phyloP scores from a whole-genome alignment of 2,888 invertebrate species.

The Cerastis leucographa region DNA sequence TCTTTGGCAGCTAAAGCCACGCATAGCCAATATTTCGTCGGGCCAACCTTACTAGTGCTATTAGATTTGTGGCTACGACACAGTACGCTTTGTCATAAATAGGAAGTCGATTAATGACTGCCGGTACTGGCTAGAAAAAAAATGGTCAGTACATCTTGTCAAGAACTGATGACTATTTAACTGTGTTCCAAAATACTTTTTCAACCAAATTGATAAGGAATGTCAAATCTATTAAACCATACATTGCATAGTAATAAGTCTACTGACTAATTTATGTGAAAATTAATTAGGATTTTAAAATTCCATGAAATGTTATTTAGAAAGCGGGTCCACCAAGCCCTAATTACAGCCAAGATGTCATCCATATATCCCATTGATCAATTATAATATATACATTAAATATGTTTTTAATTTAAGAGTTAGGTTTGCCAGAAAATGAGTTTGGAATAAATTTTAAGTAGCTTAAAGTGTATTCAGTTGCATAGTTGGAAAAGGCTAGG shows the following conservation, averaged over 20 bases:
- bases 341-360: constrained; percentile 39
- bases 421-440: background rate
- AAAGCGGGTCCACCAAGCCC: constrained; percentile 54
- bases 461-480: background rate
- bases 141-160: background rate
- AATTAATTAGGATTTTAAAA: constrained; percentile 19
- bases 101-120: constrained; percentile 42
- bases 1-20: background rate
- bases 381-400: background rate
- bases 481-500: background rate
- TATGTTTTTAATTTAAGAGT: background rate
- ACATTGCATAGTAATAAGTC: constrained; percentile 31
- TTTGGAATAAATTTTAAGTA: background rate
- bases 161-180: constrained; percentile 14
- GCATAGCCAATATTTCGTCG: background rate
- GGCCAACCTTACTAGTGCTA: constrained; percentile 32
- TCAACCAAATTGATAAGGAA: background rate
- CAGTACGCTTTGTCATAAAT: constrained; percentile 25
- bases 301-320: constrained; percentile 31
- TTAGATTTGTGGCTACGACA: constrained; percentile 21
- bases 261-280: background rate
- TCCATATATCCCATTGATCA: constrained; percentile 51
- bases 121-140: constrained; percentile 1
- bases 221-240: background rate
- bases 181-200: background rate